A percentile compares a stretch with the other conserved stretches of the same genome.
Conservation (phyloP, 2,888 invertebrate species). For the Leuctra nigra region DNA sequence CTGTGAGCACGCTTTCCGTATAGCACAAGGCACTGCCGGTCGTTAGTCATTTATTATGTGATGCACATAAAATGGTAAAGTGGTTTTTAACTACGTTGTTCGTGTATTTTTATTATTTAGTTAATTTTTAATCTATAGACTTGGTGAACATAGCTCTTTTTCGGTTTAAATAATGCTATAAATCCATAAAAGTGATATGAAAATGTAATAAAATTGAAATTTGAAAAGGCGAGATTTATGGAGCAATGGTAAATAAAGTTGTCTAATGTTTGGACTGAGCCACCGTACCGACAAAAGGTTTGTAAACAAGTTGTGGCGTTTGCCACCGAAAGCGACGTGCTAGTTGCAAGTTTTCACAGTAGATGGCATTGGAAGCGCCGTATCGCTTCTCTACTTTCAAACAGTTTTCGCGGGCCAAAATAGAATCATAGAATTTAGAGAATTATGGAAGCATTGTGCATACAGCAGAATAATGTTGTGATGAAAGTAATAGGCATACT, state of each 20-base stretch:
- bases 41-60: constrained; percentile 8
- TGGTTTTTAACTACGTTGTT: constrained; percentile 15
- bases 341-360: too few relatives aligned
- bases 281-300: too few relatives aligned
- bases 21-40: neutral
- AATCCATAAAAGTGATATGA: neutral
- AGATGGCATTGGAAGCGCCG: too few relatives aligned
- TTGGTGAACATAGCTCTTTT: neutral
- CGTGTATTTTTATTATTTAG: constrained; percentile 18
- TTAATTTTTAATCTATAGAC: constrained; percentile 6
- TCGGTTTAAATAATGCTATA: neutral
- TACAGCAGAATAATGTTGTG: too few relatives aligned
- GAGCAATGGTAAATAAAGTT: neutral
- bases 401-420: too few relatives aligned
- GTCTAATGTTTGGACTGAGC: neutral
- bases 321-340: too few relatives aligned
- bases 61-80: constrained; percentile 13
- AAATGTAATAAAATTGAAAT: neutral
- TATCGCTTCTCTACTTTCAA: too few relatives aligned
- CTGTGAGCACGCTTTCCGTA: too few relatives aligned
- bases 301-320: too few relatives aligned
- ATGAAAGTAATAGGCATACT: too few relatives aligned
- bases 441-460: too few relatives aligned
- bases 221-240: neutral
- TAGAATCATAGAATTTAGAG: too few relatives aligned